Conservation (phyloP, 2,888 invertebrate genomes). For the Suillia variegata region DNA sequence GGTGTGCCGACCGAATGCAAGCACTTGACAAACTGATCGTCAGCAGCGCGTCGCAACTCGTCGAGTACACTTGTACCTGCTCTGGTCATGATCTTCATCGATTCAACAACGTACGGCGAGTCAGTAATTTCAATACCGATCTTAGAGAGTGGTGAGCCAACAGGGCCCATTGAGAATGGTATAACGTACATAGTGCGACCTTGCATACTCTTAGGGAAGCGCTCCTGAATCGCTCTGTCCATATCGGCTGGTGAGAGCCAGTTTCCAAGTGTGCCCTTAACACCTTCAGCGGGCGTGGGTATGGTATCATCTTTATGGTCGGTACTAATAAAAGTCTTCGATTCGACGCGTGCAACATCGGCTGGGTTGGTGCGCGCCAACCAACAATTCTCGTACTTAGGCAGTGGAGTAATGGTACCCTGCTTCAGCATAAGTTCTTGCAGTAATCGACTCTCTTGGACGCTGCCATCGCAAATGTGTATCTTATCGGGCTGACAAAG, state of each 20-base stretch:
- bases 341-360: slow-evolving; percentile 97
- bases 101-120: slow-evolving; percentile 95
- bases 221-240: slow-evolving; percentile 76
- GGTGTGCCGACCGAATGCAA: slow-evolving; percentile 93
- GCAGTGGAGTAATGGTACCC: slow-evolving; percentile 78
- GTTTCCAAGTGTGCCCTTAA: slow-evolving; percentile 86
- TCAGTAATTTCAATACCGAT: slow-evolving; percentile 97
- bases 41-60: slow-evolving; percentile 64
- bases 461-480: slow-evolving; percentile 93
- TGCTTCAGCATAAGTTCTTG: slow-evolving; percentile 76
- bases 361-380: slow-evolving; percentile 93
- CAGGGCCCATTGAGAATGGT: slow-evolving; percentile 98
- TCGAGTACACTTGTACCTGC: slow-evolving; percentile 71
- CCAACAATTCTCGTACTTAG: slow-evolving; percentile 95
- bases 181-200: slow-evolving; percentile 98
- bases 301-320: slow-evolving; percentile 79
- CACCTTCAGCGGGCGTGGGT: slow-evolving; percentile 76
- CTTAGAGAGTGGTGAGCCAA: slow-evolving; percentile 93
- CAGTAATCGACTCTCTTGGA: slow-evolving; percentile 75
- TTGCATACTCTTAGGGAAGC: slow-evolving; percentile 89
- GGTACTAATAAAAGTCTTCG: slow-evolving; percentile 93
- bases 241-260: slow-evolving; percentile 88
- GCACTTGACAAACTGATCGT: slow-evolving; percentile 78
- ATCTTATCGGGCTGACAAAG: slow-evolving; percentile 86
- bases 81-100: slow-evolving; percentile 97